Evolutionary conservation across 2,113 vertebrate genomes (phyloP).

Genomic region (Rhinogobius similis): DNA sequence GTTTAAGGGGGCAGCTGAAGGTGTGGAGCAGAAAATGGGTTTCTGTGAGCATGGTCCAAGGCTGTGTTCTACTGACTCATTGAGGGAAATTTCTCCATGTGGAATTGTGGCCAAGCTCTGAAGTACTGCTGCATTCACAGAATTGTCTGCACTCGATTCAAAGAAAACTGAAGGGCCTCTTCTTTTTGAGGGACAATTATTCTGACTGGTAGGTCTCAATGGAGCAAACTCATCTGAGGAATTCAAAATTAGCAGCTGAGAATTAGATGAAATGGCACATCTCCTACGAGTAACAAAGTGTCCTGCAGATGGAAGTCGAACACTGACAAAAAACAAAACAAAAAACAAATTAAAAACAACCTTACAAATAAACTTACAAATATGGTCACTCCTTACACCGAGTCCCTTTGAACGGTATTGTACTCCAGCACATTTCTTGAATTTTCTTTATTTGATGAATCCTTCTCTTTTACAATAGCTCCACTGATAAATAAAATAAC

Average conservation of each 20-base stretch:
- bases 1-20: constrained; percentile 34
- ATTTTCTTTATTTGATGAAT: constrained; percentile 23
- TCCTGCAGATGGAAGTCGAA: constrained; percentile 15
- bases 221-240: constrained; percentile 68
- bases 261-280: constrained; percentile 7
- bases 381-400: constrained; percentile 33
- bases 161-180: background rate
- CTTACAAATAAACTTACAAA: background rate
- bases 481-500: background rate
- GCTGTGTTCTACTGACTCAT: constrained; percentile 37
- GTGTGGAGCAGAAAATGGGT: constrained; percentile 71
- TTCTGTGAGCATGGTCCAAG: constrained; percentile 36
- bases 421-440: background rate
- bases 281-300: constrained; percentile 65
- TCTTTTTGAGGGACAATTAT: background rate
- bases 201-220: background rate
- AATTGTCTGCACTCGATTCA: constrained; percentile 44
- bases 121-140: constrained; percentile 11
- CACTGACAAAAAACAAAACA: constrained; percentile 25
- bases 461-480: constrained; percentile 32
- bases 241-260: constrained; percentile 34
- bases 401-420: background rate
- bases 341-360: background rate
- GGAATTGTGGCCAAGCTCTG: constrained; percentile 8
- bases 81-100: constrained; percentile 51